Evolutionary conservation across 2,113 vertebrate genomes (phyloP).

Genomic region (Phalacrocorax carbo): DNA sequence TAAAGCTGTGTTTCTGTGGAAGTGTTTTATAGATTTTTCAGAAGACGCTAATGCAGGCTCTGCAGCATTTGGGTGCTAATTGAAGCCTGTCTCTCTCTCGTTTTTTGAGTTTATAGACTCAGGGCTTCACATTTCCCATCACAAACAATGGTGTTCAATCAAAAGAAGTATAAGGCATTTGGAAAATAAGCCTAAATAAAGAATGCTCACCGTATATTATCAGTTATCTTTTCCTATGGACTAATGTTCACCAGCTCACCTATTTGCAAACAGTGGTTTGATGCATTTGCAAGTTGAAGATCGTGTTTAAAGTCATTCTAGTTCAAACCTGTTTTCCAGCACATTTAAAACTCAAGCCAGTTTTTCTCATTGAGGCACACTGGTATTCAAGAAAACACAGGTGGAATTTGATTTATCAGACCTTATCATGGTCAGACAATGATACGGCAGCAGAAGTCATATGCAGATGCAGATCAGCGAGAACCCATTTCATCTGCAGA

Average conservation of each 20-base stretch:
- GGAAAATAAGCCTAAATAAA: background rate
- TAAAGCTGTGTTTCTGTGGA: background rate
- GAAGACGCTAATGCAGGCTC: background rate
- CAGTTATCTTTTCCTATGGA: fast-evolving
- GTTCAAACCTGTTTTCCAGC: background rate
- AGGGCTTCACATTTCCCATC: background rate
- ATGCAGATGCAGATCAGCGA: fast-evolving
- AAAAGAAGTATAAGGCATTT: background rate
- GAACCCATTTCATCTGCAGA: background rate
- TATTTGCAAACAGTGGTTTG: background rate
- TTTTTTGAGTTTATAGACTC: background rate
- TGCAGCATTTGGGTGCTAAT: background rate
- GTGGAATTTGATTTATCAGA: background rate
- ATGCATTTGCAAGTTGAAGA: background rate
- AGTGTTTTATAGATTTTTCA: background rate
- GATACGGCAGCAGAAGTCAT: background rate
- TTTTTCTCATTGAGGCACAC: background rate
- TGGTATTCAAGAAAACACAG: fast-evolving
- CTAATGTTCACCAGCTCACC: background rate
- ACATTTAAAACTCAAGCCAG: background rate
- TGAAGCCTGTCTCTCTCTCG: background rate
- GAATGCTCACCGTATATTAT: background rate
- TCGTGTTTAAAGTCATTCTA: background rate
- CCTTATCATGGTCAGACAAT: background rate
- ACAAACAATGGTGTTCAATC: background rate